Evolutionary conservation across 2,888 invertebrate genomes (phyloP), one percentile per base, ranked within the genome.

Genomic region (Temnothorax rugatulus): DNA sequence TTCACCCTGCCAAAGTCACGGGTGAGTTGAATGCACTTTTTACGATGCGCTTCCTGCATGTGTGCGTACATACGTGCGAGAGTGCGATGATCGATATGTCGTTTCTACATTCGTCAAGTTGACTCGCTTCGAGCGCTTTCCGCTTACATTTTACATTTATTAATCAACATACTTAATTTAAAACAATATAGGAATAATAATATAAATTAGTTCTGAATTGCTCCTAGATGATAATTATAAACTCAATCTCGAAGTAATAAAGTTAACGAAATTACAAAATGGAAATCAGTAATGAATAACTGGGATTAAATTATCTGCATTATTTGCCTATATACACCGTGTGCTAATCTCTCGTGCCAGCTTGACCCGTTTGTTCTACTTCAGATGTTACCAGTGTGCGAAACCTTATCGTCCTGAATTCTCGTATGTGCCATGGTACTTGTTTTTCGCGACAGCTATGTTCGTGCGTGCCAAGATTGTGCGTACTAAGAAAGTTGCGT

Each of bases 1-100:
- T 93, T 79, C 93, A 92, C 54, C 84, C 85, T 75, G 84, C 88
- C 83, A 93, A 92, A 88, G 93, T 93, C 75, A 93, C 90, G 25
- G 93, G 94, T 93, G 87, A 90, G 91, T 89, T 69, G 29, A 76
- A 71, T n/a, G 47, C 44, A 69, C 18, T 59, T 71, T 73, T 54
- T 25, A 34, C n/a, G 25, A 34, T 9, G 41, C 52, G 18, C 13
- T 25, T 63, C 15, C 5, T 50, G 15, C 1, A 0, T 38, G 29
- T 38, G 25, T 25, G 13, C 34, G 7, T 7, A 7, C 7, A 7
- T 34, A 34, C 34, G 34, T n/a, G 41, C 18, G 5, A 47, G 29
- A 18, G n/a, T 8, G 8, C 4, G 18, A n/a, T 63, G 13, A 75
- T 34, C 11, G 2, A 41, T n/a, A 61, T 18, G 29, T 7, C 0